These are phyloP conservation scores for Peromyscus polionotus DNA, from an alignment of 2,113 vertebrate genomes.

Conservation along the genomic window DNA sequence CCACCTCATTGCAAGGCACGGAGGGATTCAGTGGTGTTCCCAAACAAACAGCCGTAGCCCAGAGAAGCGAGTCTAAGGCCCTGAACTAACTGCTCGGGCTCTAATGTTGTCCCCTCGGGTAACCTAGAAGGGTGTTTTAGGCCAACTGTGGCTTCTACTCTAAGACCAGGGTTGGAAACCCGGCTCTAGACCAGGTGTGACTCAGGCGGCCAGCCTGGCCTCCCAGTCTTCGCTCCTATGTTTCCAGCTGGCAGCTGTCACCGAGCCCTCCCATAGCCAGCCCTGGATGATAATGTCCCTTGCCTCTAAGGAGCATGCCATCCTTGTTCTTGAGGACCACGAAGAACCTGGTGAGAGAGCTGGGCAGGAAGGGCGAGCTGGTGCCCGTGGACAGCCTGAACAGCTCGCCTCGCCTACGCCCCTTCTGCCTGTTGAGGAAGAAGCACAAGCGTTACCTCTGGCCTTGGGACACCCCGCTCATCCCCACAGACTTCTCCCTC, in stretches of 20 bases:
- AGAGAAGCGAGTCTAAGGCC: neutral
- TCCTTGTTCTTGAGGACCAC: neutral
- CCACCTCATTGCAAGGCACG: neutral
- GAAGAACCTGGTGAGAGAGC: neutral
- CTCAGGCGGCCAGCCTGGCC: too few species aligned
- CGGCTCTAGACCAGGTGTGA: neutral
- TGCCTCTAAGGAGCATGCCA: neutral
- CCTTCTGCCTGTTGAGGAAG: slow-evolving; percentile 7
- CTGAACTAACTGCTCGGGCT: neutral
- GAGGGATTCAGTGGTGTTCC: neutral
- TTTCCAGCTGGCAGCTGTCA: neutral
- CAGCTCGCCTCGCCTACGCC: neutral
- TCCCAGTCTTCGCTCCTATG: neutral
- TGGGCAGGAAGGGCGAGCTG: slow-evolving; percentile 24
- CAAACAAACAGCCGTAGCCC: neutral
- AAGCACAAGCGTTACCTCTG: neutral
- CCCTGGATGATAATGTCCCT: neutral
- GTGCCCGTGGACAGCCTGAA: neutral
- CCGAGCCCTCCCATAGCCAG: too few species aligned
- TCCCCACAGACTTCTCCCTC: slow-evolving; percentile 10
- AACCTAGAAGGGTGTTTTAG: neutral
- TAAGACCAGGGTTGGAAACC: too few species aligned
- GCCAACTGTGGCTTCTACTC: neutral
- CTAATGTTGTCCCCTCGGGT: rapidly evolving
- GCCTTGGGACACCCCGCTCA: neutral